phyloP scores from a whole-genome alignment of 2,797 vertebrate genomes.

The Phrynocephalus vlangalii region DNA sequence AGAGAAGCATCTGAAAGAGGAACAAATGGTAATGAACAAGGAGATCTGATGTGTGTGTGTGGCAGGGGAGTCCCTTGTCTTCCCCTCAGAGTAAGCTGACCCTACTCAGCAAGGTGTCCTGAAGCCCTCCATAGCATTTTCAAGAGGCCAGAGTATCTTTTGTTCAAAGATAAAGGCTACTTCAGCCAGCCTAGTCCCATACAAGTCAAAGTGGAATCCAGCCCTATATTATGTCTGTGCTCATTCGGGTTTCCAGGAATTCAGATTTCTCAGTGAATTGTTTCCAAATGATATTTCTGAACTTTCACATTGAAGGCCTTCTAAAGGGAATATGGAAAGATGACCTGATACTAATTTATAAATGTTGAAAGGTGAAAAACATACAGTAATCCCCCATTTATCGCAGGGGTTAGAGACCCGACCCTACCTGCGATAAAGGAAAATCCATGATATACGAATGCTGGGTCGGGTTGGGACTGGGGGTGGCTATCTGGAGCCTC shows the following conservation, averaged over 20 bases:
- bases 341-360: neutral
- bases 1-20: neutral
- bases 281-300: too few species aligned
- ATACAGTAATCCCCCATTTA: neutral
- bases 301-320: neutral
- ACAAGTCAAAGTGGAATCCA: neutral
- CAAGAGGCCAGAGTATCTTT: neutral
- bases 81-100: neutral
- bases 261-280: too few species aligned
- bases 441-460: too few species aligned
- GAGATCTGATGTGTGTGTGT: neutral
- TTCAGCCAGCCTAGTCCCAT: neutral
- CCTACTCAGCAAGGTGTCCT: neutral
- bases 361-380: neutral
- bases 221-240: neutral
- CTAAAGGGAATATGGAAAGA: neutral
- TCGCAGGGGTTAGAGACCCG: too few species aligned
- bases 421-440: too few species aligned
- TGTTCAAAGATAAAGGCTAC: neutral
- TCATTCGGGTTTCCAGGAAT: too few species aligned
- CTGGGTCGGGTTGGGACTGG: too few species aligned
- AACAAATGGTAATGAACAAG: too few species aligned
- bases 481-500: too few species aligned
- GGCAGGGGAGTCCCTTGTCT: neutral
- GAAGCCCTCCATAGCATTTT: neutral